phyloP scores from a whole-genome alignment of 2,797 vertebrate genomes.

The Macrochelys suwanniensis region DNA sequence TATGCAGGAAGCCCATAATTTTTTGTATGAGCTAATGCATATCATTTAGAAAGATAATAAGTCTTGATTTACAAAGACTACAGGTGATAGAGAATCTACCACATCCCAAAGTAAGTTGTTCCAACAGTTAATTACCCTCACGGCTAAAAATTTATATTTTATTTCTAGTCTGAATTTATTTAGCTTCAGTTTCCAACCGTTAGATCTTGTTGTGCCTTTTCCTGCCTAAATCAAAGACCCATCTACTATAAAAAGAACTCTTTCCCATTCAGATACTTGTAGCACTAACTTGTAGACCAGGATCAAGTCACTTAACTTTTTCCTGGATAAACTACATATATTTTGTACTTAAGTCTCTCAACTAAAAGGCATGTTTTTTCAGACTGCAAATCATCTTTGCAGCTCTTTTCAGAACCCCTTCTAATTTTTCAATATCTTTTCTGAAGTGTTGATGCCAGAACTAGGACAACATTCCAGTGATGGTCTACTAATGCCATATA shows the following conservation, averaged over 20 bases:
- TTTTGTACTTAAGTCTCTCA: background rate
- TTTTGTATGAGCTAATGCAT: background rate
- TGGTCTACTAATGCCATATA: rapidly evolving
- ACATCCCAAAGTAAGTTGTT: background rate
- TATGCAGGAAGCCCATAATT: background rate
- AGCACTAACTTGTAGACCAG: background rate
- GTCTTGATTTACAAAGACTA: background rate
- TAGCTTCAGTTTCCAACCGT: background rate
- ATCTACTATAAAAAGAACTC: background rate
- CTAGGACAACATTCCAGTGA: background rate
- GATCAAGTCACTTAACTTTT: background rate
- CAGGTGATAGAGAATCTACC: background rate
- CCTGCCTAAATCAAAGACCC: background rate
- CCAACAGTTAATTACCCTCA: background rate
- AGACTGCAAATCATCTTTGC: background rate
- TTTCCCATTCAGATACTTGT: background rate
- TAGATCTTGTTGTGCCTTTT: background rate
- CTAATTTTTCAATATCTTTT: background rate
- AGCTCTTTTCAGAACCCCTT: background rate
- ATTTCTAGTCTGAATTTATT: background rate
- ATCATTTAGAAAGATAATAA: background rate
- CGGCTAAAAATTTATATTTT: background rate
- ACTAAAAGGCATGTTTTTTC: background rate
- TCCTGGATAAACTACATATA: background rate
- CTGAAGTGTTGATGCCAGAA: background rate